A percentile compares a stretch with the other conserved stretches of the same genome.
phyloP scores from a whole-genome alignment of 2,888 invertebrate species.

The Drosophila cognata region DNA sequence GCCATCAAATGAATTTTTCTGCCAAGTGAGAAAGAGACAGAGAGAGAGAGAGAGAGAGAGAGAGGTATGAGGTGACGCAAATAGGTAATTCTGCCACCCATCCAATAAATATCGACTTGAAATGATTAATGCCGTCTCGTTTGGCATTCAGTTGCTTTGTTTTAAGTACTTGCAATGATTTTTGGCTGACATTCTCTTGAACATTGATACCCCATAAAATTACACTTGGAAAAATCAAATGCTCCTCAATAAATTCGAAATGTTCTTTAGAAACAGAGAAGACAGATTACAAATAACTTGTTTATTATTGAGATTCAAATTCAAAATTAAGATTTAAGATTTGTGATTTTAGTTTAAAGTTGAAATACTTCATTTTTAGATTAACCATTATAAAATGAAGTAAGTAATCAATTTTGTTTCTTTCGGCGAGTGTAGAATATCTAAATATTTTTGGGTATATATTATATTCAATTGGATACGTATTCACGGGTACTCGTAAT shows the following conservation, averaged over 20 bases:
- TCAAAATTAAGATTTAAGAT: not conserved
- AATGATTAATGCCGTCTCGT: constrained; percentile 57
- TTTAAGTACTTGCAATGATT: constrained; percentile 62
- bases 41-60: not conserved
- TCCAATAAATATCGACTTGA: constrained; percentile 42
- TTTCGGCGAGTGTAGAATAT: constrained; percentile 1
- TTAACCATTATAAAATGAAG: not conserved
- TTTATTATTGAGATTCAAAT: not conserved
- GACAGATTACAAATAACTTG: not conserved
- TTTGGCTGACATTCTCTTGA: constrained; percentile 29
- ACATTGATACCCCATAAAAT: constrained; percentile 4
- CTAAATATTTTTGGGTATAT: constrained; percentile 5
- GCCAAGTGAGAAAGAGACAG: constrained; percentile 19
- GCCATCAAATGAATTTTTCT: constrained; percentile 25
- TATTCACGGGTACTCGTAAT: constrained; percentile 2
- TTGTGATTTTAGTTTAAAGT: not conserved
- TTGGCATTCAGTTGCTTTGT: constrained; percentile 42
- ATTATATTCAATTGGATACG: not conserved
- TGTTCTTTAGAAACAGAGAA: not conserved
- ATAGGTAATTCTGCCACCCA: constrained; percentile 37
- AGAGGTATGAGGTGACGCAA: constrained; percentile 10
- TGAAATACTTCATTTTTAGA: fast-evolving
- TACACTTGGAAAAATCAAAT: not conserved
- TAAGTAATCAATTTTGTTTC: not conserved
- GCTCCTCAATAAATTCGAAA: not conserved